Evolutionary conservation across 2,113 vertebrate species (phyloP).

Genomic region (Nothocercus nigrocapillus): DNA sequence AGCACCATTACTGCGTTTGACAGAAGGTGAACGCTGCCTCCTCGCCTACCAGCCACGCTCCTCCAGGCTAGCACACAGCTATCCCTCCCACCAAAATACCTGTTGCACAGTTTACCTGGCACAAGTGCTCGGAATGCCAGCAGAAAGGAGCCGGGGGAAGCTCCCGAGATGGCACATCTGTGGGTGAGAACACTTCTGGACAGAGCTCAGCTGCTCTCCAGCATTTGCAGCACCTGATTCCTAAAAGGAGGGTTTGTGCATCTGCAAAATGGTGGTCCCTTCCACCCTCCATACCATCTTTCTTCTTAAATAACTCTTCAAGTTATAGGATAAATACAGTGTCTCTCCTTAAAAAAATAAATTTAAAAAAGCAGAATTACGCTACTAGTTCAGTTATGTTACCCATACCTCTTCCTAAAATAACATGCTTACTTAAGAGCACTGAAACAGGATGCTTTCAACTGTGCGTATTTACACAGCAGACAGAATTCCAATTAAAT

Average conservation of each 20-base stretch:
- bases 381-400: background rate
- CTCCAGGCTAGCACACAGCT: background rate
- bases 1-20: rapidly evolving
- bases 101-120: rapidly evolving
- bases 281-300: too few relatives aligned
- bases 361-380: background rate
- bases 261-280: rapidly evolving
- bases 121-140: background rate
- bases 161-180: rapidly evolving
- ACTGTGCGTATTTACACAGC: slow-evolving; percentile 54
- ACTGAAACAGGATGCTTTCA: slow-evolving; percentile 18
- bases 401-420: background rate
- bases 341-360: background rate
- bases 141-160: rapidly evolving
- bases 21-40: rapidly evolving
- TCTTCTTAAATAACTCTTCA: background rate
- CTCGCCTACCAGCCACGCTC: rapidly evolving
- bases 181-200: background rate
- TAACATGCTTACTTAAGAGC: slow-evolving; percentile 39
- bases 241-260: background rate
- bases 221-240: background rate
- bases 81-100: background rate
- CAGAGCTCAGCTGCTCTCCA: too few relatives aligned
- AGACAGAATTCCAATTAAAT: slow-evolving; percentile 30
- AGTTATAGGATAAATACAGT: background rate